phyloP scores from a whole-genome alignment of 2,888 invertebrate genomes.

The Lasioglossum morio region DNA sequence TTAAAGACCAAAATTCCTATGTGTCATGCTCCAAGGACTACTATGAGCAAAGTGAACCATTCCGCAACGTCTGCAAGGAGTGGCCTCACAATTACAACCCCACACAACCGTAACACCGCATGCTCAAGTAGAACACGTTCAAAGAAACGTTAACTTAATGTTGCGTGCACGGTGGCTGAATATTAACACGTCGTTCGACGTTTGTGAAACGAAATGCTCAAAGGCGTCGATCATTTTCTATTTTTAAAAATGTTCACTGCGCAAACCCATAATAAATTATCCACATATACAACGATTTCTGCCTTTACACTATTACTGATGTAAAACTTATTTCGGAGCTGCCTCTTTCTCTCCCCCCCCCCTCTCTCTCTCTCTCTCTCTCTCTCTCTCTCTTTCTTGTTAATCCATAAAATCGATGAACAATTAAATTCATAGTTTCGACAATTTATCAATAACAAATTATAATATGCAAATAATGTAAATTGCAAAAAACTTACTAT shows the following conservation, averaged over 20 bases:
- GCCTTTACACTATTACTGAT: not conserved
- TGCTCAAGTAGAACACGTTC: conserved; percentile 43
- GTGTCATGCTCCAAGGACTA: conserved; percentile 44
- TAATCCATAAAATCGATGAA: not conserved
- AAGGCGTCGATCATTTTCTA: not conserved
- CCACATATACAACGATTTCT: not conserved
- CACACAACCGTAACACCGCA: conserved; percentile 22
- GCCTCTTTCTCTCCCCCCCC: no score
- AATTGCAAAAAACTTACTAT: not conserved
- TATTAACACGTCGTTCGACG: conserved; percentile 6
- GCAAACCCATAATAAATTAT: not conserved
- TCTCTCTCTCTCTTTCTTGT: no score
- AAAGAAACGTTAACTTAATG: conserved; percentile 40
- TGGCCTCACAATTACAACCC: conserved; percentile 41
- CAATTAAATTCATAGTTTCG: not conserved
- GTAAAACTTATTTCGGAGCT: not conserved
- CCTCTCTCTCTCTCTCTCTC: no score
- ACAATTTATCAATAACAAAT: not conserved
- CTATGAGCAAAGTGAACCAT: conserved; percentile 25
- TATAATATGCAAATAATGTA: not conserved
- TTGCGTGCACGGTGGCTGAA: conserved; percentile 18
- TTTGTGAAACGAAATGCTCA: not conserved
- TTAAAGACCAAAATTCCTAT: not conserved
- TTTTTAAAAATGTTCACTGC: not conserved
- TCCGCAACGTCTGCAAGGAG: conserved; percentile 49